phyloP scores from a whole-genome alignment of 2,797 vertebrate species.

The Intellagama lesueurii region DNA sequence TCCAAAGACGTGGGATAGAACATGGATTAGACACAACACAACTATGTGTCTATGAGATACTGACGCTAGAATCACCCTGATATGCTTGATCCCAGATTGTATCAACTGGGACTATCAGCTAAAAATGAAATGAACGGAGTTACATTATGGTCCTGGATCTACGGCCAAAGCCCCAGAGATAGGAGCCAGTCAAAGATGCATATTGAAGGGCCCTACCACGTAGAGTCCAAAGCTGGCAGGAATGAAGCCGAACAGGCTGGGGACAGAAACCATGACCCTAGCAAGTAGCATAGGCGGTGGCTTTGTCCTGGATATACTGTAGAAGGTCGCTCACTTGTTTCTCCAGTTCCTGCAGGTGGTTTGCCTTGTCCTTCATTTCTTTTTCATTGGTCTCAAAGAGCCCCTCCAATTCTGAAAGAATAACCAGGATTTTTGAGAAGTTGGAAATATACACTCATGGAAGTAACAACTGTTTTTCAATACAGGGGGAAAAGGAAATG shows the following conservation, averaged over 20 bases:
- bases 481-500: not conserved
- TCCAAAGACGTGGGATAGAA: not conserved
- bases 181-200: not conserved
- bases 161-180: not conserved
- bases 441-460: not conserved
- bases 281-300: slow-evolving; percentile 81
- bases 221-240: slow-evolving; percentile 18
- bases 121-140: not conserved
- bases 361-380: slow-evolving; percentile 79
- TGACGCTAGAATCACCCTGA: not conserved
- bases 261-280: slow-evolving; percentile 44
- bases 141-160: slow-evolving; percentile 2
- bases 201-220: not conserved
- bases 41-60: not conserved
- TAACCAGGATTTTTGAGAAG: not conserved
- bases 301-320: slow-evolving; percentile 75
- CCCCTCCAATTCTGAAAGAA: slow-evolving; percentile 81
- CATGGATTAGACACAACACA: not conserved
- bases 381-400: slow-evolving; percentile 82
- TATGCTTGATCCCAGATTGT: not conserved
- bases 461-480: not conserved
- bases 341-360: slow-evolving; percentile 79
- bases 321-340: slow-evolving; percentile 74
- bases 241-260: not conserved
- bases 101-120: not conserved